Conservation (phyloP, 2,113 vertebrate species). For the Odocoileus virginianus region DNA sequence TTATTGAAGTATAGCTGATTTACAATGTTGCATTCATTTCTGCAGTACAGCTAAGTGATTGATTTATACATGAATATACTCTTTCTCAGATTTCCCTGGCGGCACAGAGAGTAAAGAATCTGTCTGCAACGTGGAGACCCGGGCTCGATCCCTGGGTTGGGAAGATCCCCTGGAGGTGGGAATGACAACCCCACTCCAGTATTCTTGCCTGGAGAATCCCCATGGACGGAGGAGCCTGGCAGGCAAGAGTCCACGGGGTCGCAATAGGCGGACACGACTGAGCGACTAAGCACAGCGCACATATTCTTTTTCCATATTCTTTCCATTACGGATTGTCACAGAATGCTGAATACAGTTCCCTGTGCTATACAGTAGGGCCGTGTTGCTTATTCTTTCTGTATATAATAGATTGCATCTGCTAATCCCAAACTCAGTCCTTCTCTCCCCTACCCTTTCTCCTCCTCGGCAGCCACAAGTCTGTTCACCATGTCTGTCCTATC, state of each 20-base stretch:
- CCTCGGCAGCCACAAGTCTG: neutral
- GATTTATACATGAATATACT: neutral
- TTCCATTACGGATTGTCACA: neutral
- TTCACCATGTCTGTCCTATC: neutral
- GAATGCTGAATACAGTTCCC: neutral
- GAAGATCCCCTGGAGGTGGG: neutral
- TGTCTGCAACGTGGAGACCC: neutral
- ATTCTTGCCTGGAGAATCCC: neutral
- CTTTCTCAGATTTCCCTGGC: neutral
- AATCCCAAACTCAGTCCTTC: neutral
- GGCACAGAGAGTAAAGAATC: neutral
- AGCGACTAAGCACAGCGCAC: neutral
- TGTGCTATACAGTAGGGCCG: neutral
- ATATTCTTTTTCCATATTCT: neutral
- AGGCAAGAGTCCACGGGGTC: neutral
- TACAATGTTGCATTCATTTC: neutral
- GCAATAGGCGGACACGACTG: accelerated
- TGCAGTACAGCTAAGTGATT: neutral
- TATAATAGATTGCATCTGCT: neutral
- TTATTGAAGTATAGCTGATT: neutral
- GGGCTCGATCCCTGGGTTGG: neutral
- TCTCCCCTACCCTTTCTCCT: neutral
- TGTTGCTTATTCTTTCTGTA: neutral
- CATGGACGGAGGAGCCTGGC: neutral
- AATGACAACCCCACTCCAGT: neutral